Conservation (phyloP, 2,888 invertebrate species). For the Conomelus anceps region DNA sequence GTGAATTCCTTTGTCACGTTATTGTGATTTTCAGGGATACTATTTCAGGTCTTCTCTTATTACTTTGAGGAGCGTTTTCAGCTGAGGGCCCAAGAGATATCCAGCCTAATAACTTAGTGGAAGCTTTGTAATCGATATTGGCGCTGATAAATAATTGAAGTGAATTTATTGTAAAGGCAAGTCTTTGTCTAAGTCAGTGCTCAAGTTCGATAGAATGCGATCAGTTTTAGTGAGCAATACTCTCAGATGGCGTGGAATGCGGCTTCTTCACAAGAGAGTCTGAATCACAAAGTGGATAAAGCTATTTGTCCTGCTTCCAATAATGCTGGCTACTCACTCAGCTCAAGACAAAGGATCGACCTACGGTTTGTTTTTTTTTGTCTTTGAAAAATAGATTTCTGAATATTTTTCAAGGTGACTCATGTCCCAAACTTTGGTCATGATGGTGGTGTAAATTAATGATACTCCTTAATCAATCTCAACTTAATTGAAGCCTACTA, state of each 20-base stretch:
- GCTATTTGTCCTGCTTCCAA: neutral
- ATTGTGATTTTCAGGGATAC: neutral
- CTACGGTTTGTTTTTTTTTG: neutral
- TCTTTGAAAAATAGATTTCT: too few relatives aligned
- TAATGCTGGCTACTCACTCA: neutral
- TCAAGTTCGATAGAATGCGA: neutral
- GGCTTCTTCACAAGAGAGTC: neutral
- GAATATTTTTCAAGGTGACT: too few relatives aligned
- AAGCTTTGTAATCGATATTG: neutral
- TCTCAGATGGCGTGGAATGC: neutral
- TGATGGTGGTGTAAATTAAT: too few relatives aligned
- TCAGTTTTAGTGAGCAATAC: neutral
- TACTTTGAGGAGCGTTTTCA: neutral
- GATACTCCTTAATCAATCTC: too few relatives aligned
- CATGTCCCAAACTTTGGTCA: too few relatives aligned
- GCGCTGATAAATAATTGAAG: neutral
- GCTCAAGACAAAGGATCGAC: neutral
- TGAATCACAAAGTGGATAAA: neutral
- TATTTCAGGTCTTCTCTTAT: neutral
- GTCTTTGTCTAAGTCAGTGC: neutral
- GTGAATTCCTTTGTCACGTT: neutral
- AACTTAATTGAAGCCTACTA: too few relatives aligned
- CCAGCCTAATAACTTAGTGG: neutral
- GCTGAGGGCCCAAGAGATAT: neutral
- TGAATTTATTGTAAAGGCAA: neutral